Percentiles rank a stretch among this genome's conserved stretches.
These are phyloP conservation scores for Andrena dorsata DNA, from an alignment of 2,888 invertebrate genomes.

Conservation along the genomic window DNA sequence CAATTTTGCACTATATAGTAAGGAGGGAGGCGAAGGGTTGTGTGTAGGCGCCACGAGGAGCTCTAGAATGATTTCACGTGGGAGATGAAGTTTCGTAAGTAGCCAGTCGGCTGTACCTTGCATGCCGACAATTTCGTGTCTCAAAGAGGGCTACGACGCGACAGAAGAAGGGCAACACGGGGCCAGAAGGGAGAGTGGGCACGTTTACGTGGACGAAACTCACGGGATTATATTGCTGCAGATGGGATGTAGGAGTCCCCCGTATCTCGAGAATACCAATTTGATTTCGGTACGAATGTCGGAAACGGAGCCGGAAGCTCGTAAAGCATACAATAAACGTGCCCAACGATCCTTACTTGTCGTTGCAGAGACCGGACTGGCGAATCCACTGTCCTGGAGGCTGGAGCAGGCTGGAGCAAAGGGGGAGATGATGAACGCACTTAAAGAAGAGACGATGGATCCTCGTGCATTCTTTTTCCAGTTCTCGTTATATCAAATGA, in stretches of 20 bases:
- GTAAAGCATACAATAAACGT: conserved; percentile 74
- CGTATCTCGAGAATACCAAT: conserved; percentile 80
- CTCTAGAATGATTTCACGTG: conserved; percentile 77
- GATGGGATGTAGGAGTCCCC: conserved; percentile 78
- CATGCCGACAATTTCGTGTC: conserved; percentile 38
- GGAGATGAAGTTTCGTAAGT: conserved; percentile 77
- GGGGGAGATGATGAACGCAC: conserved; percentile 16
- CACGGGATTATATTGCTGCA: conserved; percentile 79
- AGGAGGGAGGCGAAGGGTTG: background rate
- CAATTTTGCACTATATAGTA: conserved; percentile 13
- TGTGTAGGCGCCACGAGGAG: conserved; percentile 17
- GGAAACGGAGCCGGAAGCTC: conserved; percentile 66
- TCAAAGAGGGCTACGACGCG: conserved; percentile 7
- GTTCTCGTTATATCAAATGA: background rate
- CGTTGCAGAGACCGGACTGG: conserved; percentile 4
- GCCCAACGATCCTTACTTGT: conserved; percentile 61
- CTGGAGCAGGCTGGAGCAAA: too few species aligned
- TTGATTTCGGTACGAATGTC: conserved; percentile 74
- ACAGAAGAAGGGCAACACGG: conserved; percentile 7
- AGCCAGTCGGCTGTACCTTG: conserved; percentile 60
- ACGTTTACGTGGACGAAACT: conserved; percentile 58
- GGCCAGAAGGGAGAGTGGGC: conserved; percentile 16
- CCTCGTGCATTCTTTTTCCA: conserved; percentile 1
- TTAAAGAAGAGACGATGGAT: conserved; percentile 27
- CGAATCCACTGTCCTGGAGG: conserved; percentile 19